Evolutionary conservation across 2,888 invertebrate species (phyloP).

Genomic region (Danaus chrysippus): DNA sequence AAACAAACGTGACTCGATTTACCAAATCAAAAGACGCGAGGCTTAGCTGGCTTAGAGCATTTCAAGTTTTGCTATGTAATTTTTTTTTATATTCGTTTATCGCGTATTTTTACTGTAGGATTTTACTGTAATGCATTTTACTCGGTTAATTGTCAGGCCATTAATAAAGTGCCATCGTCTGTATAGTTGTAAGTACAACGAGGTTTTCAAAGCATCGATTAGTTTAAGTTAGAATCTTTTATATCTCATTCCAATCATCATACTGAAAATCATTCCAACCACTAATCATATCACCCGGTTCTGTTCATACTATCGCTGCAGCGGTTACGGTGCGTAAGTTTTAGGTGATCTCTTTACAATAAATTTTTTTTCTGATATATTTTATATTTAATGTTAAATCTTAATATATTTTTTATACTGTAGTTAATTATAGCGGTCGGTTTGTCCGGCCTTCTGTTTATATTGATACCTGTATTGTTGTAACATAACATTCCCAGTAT

Average conservation of each 20-base stretch:
- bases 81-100: conserved; percentile 45
- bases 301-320: too few relatives aligned
- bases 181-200: conserved; percentile 68
- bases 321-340: conserved; percentile 51
- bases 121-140: conserved; percentile 76
- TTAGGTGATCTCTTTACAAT: conserved; percentile 72
- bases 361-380: conserved; percentile 53
- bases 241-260: conserved; percentile 21
- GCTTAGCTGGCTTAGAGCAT: conserved; percentile 62
- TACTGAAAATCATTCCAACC: conserved; percentile 20
- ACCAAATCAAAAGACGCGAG: conserved; percentile 74
- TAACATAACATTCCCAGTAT: conserved; percentile 76
- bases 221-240: conserved; percentile 45
- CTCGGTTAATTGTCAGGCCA: conserved; percentile 78
- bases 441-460: conserved; percentile 50
- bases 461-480: conserved; percentile 76
- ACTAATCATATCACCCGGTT: conserved; percentile 52
- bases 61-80: conserved; percentile 51
- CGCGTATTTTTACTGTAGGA: conserved; percentile 62
- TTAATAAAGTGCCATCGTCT: conserved; percentile 77
- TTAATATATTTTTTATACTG: conserved; percentile 64
- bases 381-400: conserved; percentile 53
- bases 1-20: conserved; percentile 71
- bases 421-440: conserved; percentile 51
- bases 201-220: conserved; percentile 60